Percentiles rank a stretch among this genome's conserved stretches.
phyloP scores from a whole-genome alignment of 2,888 invertebrate species.

The Phania funesta region DNA sequence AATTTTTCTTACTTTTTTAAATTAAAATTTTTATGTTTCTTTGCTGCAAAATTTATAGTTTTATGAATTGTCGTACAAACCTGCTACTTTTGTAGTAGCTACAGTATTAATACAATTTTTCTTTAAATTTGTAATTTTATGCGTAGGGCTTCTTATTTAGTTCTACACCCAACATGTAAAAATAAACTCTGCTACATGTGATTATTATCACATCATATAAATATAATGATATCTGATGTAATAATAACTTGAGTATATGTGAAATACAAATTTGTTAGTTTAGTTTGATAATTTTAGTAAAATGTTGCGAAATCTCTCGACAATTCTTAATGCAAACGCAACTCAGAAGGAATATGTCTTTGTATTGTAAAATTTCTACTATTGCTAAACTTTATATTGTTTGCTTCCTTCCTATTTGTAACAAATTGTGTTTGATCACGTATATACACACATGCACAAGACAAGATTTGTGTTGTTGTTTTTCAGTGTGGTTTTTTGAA shows the following conservation, averaged over 20 bases:
- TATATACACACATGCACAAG: constrained; percentile 14
- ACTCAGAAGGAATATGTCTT: background rate
- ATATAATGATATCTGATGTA: constrained; percentile 47
- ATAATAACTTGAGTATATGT: constrained; percentile 36
- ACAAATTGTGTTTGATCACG: constrained; percentile 17
- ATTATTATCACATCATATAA: constrained; percentile 50
- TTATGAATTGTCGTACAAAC: too few relatives aligned
- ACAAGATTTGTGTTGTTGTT: constrained; percentile 46
- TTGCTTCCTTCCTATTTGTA: background rate
- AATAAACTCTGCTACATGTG: background rate
- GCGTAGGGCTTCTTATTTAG: background rate
- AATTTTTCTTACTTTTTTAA: too few relatives aligned
- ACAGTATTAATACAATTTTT: too few relatives aligned
- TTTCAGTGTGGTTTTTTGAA: constrained; percentile 23
- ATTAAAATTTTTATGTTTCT: too few relatives aligned
- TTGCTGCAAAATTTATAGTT: too few relatives aligned
- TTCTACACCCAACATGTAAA: background rate
- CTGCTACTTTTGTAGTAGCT: too few relatives aligned
- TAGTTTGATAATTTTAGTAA: constrained; percentile 42
- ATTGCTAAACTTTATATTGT: constrained; percentile 7
- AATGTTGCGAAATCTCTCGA: constrained; percentile 24
- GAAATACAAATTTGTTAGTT: constrained; percentile 45
- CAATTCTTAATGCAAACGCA: background rate
- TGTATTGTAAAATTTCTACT: background rate
- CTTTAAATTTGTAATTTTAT: background rate